Evolutionary conservation across 2,888 invertebrate species (phyloP), one percentile per base, ranked within the genome.

Genomic region (Phaedon cochleariae): DNA sequence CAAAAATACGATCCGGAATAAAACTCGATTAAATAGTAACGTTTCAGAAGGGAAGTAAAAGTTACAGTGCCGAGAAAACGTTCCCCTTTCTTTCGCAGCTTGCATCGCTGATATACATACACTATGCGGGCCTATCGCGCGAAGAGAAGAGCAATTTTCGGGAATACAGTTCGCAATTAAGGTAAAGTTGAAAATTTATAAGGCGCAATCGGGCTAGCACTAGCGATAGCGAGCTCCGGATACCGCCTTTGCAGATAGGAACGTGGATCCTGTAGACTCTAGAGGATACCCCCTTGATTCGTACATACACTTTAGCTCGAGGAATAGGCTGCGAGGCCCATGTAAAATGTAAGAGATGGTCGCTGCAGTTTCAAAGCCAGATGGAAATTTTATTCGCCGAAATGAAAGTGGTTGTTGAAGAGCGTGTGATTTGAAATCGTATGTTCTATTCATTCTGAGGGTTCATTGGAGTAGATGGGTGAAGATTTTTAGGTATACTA

Each of bases 81-180:
- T 48, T 29, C 49, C 15, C 29, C 29, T 29, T 49, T 29, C 46
- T 51, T 15, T 55, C 20, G 51, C 67, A 64, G 58, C 70, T 64
- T 59, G 64, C 63, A 46, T 41, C 62, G 72, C 64, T 73, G 74
- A 74, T 74, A 75, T 74, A 75, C 72, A 73, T 68, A 75, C 72
- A 73, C 68, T 34, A 71, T 69, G 69, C 68, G 57, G 57, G 68
- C 65, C 69, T 65, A 68, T 48, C 48, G 49, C 31, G 59, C 53
- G 67, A 67, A 72, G 73, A 76, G 75, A 74, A 74, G 72, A 70
- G 75, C 73, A 74, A 74, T 76, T 76, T 75, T 72, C n/a, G 21
- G 68, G 74, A 77, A 79, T 77, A 78, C 77, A 76, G 77, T 76
- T 74, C 68, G 73, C 77, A 79, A 79, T 79, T 79, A 79, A 77